Evolutionary conservation across 2,888 invertebrate species (phyloP), one percentile per base, ranked within the genome.

Genomic region (Geotrupes spiniger): DNA sequence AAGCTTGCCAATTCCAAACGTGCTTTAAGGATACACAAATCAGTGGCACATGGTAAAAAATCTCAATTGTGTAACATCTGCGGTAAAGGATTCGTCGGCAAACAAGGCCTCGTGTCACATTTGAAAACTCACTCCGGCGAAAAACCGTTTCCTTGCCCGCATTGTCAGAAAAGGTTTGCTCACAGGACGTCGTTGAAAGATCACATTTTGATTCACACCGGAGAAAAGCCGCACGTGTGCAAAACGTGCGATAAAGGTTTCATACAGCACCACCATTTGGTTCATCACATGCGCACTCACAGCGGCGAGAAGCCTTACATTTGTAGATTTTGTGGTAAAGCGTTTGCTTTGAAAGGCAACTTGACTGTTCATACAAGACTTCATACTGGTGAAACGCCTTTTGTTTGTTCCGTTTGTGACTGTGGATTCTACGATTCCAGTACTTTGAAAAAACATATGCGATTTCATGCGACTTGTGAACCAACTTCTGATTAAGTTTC

Each of bases 131-230:
- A 70, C 43, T 65, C 66, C 1, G 68, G 68, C 1, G 60, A 62
- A 25, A 65, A 64, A 52, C 65, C 66, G 3, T 62, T 60, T 49
- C 56, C 56, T 10, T 69, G 69, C 43, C 42, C 58, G 3, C 50
- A 62, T 33, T 70, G 70, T 48, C 57, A 62, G 8, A 69, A 66
- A 57, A 52, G 58, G 3, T 70, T 69, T 46, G 57, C 62, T 2
- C 65, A 66, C 33, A 58, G 61, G 31, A 58, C 64, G 29, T 61
- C 61, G 11, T 58, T 69, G 15, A 62, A 64, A 14, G 60, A 60
- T 26, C 70, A 70, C 46, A 59, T 63, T 46, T 47, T 65, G 15
- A 64, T 61, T 2, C 71, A 70, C 46, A 66, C 64, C 1, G 66
- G 67, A 0, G 61, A 63, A 28, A 64, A 65, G 21, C 69, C 69